Base-by-base conservation (phyloP, 2,113 vertebrate genomes). In the Bubalus kerabau region DNA sequence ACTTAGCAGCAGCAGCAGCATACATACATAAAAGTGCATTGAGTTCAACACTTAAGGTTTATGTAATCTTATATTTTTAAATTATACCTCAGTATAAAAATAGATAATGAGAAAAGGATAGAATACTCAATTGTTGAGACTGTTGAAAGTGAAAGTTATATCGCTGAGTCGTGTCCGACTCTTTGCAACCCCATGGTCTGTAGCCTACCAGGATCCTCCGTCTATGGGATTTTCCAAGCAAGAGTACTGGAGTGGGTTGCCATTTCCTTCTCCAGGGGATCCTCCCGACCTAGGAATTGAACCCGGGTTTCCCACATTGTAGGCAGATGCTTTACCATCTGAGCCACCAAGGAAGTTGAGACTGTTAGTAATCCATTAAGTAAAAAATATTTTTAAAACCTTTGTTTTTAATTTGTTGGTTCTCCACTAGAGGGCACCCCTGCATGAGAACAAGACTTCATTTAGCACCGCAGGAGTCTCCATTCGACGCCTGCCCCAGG, bases 391-490 rank as follows among this genome's bases (percentile, higher is more conserved):
- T 26, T 86, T 74, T 76, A 11, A 54, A 80, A 62, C 15, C 26
- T 88, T 36, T 74, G 28, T 43, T 46, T 94, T 90, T 67, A 76
- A 92, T 76, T 76, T 94, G 46, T 10, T 84, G 8, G 17, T n/a
- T 78, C 2, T 78, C 83, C 90, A 95, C 67, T 67, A 95, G 84
- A 94, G 48, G 84, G 71, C 46, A 21, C 23, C 62, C 60, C 46
- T 50, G 19, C 57, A 59, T 9, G 46, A 54, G 26, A 56, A 1
- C 23, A 57, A 81, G 30, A 50, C 74, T 4, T 82, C 12, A 26
- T 11, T 10, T 48, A 48, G 12, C 13, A 19, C 12, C 12, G 24
- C 26, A 3, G 16, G 3, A 0, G 19, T 14, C 28, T n/a, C 28
- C 24, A 4, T 2, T 8, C 36, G 5, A 78, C 5, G 2, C n/a